Percentiles rank a stretch among this genome's conserved stretches.
phyloP scores from a whole-genome alignment of 1,140 invertebrate species.

The Drosophila nannoptera region DNA sequence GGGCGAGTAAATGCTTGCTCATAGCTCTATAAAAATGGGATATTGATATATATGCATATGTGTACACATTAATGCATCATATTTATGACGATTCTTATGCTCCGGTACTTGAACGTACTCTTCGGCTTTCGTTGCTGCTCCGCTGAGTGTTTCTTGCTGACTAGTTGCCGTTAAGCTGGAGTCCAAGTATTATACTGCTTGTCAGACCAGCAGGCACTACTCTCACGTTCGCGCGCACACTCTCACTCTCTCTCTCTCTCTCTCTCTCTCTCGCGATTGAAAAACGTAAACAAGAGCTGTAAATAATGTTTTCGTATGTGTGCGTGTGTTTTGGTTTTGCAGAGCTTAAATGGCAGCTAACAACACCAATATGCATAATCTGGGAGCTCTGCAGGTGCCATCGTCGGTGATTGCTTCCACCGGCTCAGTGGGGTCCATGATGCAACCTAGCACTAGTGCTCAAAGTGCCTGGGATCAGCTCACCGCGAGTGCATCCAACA shows the following conservation, averaged over 20 bases:
- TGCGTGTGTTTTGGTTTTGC: conserved; percentile 44
- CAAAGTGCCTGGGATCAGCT: conserved; percentile 77
- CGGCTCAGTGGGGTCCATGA: conserved; percentile 50
- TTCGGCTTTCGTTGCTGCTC: conserved; percentile 57
- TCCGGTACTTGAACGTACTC: conserved; percentile 33
- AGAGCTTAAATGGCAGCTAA: conserved; percentile 71
- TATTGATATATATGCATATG: conserved; percentile 15
- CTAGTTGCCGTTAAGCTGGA: conserved; percentile 51
- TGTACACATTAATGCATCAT: conserved; percentile 19
- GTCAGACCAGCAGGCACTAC: conserved; percentile 25
- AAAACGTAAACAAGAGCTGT: conserved; percentile 41
- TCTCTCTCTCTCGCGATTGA: conserved; percentile 17
- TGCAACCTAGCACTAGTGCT: conserved; percentile 49
- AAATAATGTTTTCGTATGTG: conserved; percentile 43
- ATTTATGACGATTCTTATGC: conserved; percentile 36
- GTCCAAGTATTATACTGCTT: conserved; percentile 46
- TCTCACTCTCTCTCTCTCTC: conserved; percentile 18
- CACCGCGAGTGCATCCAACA: conserved; percentile 70
- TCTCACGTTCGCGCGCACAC: conserved; percentile 18
- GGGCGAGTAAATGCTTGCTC: conserved; percentile 1
- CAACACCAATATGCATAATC: conserved; percentile 69
- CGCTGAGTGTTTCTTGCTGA: conserved; percentile 68
- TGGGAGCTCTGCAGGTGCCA: conserved; percentile 45
- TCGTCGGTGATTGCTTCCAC: conserved; percentile 72
- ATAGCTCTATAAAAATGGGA: conserved; percentile 24